Percentiles rank a stretch among this genome's conserved stretches.
Evolutionary conservation across 2,797 vertebrate species (phyloP).

Genomic region (Tenualosa ilisha): DNA sequence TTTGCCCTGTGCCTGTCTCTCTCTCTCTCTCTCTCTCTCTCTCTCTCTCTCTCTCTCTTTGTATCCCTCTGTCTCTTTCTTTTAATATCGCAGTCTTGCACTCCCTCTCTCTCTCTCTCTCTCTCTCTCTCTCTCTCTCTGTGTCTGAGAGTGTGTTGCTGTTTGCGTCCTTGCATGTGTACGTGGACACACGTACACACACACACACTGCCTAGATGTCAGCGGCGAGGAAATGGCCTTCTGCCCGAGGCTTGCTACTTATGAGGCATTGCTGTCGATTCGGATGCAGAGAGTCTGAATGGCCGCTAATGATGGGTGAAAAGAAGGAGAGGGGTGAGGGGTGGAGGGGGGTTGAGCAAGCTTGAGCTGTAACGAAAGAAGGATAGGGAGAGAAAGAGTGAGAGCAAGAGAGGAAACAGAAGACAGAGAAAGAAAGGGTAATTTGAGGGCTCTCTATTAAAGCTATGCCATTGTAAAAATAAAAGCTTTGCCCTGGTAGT

Average conservation of each 20-base stretch:
- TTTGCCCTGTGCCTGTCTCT: not conserved
- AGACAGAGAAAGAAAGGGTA: constrained; percentile 5
- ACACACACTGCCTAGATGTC: constrained; percentile 29
- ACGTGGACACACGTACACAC: not conserved
- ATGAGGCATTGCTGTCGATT: constrained; percentile 41
- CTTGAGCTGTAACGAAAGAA: not conserved
- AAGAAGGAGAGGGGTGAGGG: constrained; percentile 21
- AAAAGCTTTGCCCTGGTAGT: not conserved
- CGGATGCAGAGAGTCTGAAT: constrained; percentile 29
- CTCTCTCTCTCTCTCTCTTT: not conserved
- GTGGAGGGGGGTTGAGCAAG: not conserved
- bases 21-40: not conserved
- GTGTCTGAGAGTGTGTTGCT: not conserved
- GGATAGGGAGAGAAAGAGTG: not conserved
- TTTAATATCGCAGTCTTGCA: not conserved
- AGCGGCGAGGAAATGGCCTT: constrained; percentile 35
- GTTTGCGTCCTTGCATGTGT: not conserved
- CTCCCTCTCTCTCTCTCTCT: not conserved
- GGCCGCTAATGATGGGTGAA: constrained; percentile 45
- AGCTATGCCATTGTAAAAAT: not conserved
- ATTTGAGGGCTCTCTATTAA: not conserved
- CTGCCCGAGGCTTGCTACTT: constrained; percentile 30
- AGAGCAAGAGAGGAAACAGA: not conserved
- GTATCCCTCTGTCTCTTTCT: not conserved
- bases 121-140: not conserved